Evolutionary conservation across 1,140 invertebrate genomes (phyloP).

Genomic region (Drosophila malerkotliana): DNA sequence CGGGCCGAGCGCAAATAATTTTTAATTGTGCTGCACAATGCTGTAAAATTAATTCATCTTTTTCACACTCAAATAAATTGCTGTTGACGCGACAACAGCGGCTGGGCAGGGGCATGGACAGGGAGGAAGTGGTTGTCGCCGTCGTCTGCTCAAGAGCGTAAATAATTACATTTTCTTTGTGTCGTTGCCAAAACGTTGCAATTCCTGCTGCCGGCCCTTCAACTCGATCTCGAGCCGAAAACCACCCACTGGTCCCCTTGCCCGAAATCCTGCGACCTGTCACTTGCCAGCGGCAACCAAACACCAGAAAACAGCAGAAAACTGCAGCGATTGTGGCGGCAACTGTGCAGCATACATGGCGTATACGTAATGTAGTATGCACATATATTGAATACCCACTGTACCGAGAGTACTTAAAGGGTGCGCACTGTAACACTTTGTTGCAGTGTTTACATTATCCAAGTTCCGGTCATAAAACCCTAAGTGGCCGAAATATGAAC

Average conservation of each 20-base stretch:
- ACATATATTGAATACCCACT: too few species aligned
- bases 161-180: conserved; percentile 83
- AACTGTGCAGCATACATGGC: conserved; percentile 53
- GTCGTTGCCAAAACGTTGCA: conserved; percentile 77
- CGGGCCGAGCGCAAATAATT: conserved; percentile 71
- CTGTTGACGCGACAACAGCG: conserved; percentile 77
- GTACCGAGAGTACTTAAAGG: too few species aligned
- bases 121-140: conserved; percentile 50
- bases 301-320: conserved; percentile 12
- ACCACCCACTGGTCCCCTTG: conserved; percentile 17
- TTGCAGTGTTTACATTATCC: too few species aligned
- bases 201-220: conserved; percentile 45
- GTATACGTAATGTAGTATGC: too few species aligned
- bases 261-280: conserved; percentile 42
- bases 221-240: conserved; percentile 10
- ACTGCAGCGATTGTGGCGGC: conserved; percentile 18
- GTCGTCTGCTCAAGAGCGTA: conserved; percentile 76
- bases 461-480: too few species aligned
- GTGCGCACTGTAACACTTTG: too few species aligned
- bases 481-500: too few species aligned
- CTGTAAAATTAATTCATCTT: conserved; percentile 83
- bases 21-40: conserved; percentile 82
- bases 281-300: conserved; percentile 53
- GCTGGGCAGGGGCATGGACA: background rate
- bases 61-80: conserved; percentile 82